Conservation (phyloP, 2,888 invertebrate genomes). For the Conistra vaccinii region DNA sequence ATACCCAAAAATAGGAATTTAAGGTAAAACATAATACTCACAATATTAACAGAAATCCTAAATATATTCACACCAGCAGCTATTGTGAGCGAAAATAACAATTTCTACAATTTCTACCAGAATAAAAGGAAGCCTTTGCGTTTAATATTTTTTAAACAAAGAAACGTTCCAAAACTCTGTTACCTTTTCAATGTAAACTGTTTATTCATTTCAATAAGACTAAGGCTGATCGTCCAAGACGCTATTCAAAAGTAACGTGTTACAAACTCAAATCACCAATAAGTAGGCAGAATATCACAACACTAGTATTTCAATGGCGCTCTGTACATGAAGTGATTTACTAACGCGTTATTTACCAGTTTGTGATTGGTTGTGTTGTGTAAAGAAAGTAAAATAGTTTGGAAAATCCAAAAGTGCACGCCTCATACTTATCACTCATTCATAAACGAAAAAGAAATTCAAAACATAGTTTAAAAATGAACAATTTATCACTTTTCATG, state of each 20-base stretch:
- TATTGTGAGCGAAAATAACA: slow-evolving; percentile 39
- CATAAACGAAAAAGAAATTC: too few relatives aligned
- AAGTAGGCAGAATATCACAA: too few relatives aligned
- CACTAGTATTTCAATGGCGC: too few relatives aligned
- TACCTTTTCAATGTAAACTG: slow-evolving; percentile 62
- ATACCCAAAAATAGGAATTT: background rate
- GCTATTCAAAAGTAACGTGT: background rate
- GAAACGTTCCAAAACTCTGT: slow-evolving; percentile 23
- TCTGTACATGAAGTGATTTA: too few relatives aligned
- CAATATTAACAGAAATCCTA: slow-evolving; percentile 18
- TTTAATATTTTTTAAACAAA: slow-evolving; percentile 53
- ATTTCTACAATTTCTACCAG: slow-evolving; percentile 23
- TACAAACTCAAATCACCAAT: too few relatives aligned
- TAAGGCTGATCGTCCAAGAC: slow-evolving; percentile 10
- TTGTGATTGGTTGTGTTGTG: too few relatives aligned
- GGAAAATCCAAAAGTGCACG: too few relatives aligned
- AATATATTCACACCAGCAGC: slow-evolving; percentile 2
- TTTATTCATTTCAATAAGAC: slow-evolving; percentile 74
- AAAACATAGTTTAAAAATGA: too few relatives aligned
- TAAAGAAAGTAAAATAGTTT: too few relatives aligned
- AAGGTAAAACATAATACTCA: slow-evolving; percentile 9
- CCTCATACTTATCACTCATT: too few relatives aligned
- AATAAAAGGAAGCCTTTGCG: slow-evolving; percentile 40
- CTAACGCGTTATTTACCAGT: too few relatives aligned
- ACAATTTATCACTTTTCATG: too few relatives aligned